Evolutionary conservation across 2,113 vertebrate genomes (phyloP).

Genomic region (Chaetops frenatus): DNA sequence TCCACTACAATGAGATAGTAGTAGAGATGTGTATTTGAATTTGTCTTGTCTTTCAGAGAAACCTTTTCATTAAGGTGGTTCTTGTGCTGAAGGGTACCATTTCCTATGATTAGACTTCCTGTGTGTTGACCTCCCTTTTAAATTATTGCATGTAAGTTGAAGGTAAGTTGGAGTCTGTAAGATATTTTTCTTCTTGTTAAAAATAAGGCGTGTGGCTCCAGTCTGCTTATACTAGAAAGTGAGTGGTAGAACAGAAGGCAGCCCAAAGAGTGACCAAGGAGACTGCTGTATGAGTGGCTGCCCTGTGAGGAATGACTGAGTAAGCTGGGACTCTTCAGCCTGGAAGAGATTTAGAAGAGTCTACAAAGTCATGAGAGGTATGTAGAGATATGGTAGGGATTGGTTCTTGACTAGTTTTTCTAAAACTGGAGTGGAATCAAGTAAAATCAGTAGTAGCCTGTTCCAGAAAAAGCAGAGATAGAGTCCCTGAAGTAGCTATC

Average conservation of each 20-base stretch:
- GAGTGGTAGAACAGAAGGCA: not conserved
- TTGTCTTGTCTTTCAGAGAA: not conserved
- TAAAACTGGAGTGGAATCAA: not conserved
- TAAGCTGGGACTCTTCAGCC: not conserved
- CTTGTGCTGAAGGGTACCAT: not conserved
- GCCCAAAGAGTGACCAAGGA: not conserved
- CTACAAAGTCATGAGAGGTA: not conserved
- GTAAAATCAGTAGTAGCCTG: not conserved
- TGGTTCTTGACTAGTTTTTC: not conserved
- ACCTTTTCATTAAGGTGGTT: not conserved
- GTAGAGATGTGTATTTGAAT: not conserved
- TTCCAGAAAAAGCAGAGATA: not conserved
- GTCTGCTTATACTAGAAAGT: not conserved
- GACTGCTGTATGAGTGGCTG: not conserved
- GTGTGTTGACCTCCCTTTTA: not conserved
- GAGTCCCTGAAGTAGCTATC: not conserved
- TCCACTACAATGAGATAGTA: not conserved
- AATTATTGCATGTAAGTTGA: not conserved
- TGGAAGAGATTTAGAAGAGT: not conserved
- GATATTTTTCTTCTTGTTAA: not conserved
- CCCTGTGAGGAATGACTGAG: not conserved
- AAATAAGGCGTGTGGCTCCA: not conserved
- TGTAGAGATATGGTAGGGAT: not conserved
- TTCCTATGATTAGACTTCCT: not conserved
- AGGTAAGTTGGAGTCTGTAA: not conserved